Evolutionary conservation across 2,888 invertebrate genomes (phyloP).

Genomic region (Ichneumon xanthorius): DNA sequence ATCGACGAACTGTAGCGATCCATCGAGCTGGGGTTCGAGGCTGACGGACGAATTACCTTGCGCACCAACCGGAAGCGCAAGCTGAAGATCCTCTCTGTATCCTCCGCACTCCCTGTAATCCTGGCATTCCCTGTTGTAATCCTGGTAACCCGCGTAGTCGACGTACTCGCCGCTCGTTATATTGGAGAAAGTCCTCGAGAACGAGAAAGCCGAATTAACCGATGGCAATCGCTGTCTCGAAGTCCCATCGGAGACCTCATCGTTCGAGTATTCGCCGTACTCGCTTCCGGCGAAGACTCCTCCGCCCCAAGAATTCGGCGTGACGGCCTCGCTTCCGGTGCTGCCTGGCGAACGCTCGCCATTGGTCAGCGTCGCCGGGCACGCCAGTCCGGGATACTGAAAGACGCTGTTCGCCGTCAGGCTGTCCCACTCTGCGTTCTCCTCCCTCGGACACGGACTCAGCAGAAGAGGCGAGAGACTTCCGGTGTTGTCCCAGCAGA

Average conservation of each 20-base stretch:
- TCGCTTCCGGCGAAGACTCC: conserved; percentile 69
- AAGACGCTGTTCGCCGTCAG: conserved; percentile 72
- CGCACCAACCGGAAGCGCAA: not conserved
- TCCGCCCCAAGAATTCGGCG: conserved; percentile 77
- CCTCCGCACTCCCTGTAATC: conserved; percentile 72
- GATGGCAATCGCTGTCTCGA: conserved; percentile 54
- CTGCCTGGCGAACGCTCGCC: conserved; percentile 77
- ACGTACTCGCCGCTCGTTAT: conserved; percentile 51
- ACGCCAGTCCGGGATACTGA: conserved; percentile 73
- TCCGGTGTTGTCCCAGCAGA: conserved; percentile 74
- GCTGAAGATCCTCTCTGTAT: conserved; percentile 60
- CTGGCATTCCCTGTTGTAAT: conserved; percentile 62
- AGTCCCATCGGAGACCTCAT: conserved; percentile 55
- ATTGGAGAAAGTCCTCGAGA: conserved; percentile 77
- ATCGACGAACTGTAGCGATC: conserved; percentile 74
- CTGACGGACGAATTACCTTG: not conserved
- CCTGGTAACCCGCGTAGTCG: conserved; percentile 46
- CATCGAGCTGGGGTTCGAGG: conserved; percentile 42
- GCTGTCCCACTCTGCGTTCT: conserved; percentile 78
- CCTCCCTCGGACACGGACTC: conserved; percentile 68
- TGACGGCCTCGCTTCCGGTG: conserved; percentile 76
- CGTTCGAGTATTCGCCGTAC: conserved; percentile 75
- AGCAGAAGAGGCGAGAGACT: conserved; percentile 68
- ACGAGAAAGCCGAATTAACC: conserved; percentile 81
- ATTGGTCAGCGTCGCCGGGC: conserved; percentile 53